phyloP scores from a whole-genome alignment of 2,797 vertebrate species.

The Gallinago nigripennis region DNA sequence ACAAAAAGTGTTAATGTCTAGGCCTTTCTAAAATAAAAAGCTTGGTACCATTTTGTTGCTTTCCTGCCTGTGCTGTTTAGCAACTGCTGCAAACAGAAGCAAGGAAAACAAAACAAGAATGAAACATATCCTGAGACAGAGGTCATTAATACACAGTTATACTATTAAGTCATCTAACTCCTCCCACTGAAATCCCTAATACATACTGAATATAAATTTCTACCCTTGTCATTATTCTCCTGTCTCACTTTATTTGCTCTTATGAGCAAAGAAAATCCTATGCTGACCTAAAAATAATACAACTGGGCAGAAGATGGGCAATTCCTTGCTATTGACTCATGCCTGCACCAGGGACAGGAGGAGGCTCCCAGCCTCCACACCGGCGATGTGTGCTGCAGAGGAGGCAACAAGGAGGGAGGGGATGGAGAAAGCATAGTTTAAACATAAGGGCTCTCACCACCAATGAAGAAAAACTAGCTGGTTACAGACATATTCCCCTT shows the following conservation, averaged over 20 bases:
- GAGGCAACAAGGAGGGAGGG: neutral
- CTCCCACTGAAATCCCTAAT: neutral
- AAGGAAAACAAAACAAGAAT: neutral
- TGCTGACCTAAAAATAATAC: neutral
- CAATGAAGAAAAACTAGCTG: neutral
- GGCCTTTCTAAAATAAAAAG: neutral
- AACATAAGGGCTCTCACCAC: neutral
- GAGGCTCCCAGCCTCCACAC: neutral
- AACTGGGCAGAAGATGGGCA: neutral
- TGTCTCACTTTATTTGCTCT: neutral
- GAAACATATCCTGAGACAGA: neutral
- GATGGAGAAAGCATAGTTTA: neutral
- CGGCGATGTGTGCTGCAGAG: neutral
- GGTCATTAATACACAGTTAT: neutral
- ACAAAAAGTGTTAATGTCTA: neutral
- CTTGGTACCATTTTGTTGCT: neutral
- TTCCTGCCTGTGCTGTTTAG: neutral
- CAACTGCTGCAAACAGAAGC: conserved; percentile 5
- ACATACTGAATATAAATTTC: fast-evolving
- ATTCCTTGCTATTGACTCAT: neutral
- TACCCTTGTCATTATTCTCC: neutral
- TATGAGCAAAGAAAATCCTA: neutral
- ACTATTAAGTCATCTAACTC: neutral
- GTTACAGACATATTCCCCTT: neutral
- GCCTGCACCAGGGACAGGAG: neutral